A percentile compares a stretch with the other conserved stretches of the same genome.
Conservation (phyloP, 1,140 invertebrate species). For the Globodera ellingtonae region DNA sequence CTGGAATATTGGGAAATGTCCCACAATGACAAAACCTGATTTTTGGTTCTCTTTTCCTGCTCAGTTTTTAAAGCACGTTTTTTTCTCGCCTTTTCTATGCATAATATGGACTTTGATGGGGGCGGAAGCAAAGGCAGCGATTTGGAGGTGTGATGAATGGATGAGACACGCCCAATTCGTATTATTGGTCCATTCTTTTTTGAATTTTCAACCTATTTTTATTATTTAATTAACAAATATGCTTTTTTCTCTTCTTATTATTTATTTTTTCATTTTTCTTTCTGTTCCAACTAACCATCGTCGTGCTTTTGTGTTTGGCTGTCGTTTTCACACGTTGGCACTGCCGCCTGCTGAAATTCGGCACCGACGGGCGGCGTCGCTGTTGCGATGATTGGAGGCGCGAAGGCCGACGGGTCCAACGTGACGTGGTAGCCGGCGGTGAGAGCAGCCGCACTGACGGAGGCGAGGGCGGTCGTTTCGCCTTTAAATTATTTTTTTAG, state of each 20-base stretch:
- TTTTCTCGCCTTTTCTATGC: too few species aligned
- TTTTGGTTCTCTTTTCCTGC: background rate
- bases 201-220: too few species aligned
- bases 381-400: constrained; percentile 21
- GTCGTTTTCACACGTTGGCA: background rate
- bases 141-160: too few species aligned
- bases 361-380: background rate
- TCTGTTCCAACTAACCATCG: background rate
- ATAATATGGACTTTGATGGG: too few species aligned
- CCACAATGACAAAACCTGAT: background rate
- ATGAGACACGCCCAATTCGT: too few species aligned
- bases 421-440: constrained; percentile 36
- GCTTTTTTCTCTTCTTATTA: too few species aligned
- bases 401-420: constrained; percentile 20
- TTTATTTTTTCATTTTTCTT: too few species aligned
- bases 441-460: constrained; percentile 29
- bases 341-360: background rate
- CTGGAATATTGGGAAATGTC: constrained; percentile 10
- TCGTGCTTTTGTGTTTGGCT: background rate
- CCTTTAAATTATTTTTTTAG: background rate
- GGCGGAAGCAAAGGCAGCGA: too few species aligned
- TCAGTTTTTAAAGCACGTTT: too few species aligned
- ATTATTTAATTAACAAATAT: too few species aligned
- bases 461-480: constrained; percentile 26
- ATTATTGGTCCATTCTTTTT: too few species aligned